A percentile compares a stretch with the other conserved stretches of the same genome.
These are phyloP conservation scores for Cisticola juncidis DNA, from an alignment of 2,113 vertebrate species.

Conservation along the genomic window DNA sequence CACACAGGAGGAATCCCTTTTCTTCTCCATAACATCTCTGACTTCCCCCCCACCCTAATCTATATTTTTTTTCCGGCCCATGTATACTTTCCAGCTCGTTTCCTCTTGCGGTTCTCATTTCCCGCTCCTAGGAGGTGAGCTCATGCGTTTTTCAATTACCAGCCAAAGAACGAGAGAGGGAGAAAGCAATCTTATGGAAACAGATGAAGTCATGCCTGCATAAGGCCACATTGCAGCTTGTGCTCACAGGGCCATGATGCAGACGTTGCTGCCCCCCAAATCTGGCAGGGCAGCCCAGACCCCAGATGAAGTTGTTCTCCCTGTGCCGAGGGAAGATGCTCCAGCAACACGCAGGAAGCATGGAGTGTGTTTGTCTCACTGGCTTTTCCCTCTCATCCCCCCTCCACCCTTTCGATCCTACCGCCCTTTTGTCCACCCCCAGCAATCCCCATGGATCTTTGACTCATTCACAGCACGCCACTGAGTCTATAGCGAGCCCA, in stretches of 20 bases:
- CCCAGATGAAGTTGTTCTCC: neutral
- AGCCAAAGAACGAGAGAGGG: constrained; percentile 58
- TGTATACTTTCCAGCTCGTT: constrained; percentile 67
- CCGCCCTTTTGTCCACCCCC: neutral
- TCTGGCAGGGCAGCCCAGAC: neutral
- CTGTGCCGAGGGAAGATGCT: neutral
- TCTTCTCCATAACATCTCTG: constrained; percentile 25
- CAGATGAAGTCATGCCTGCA: constrained; percentile 68
- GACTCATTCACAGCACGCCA: constrained; percentile 35
- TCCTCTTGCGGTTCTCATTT: constrained; percentile 68
- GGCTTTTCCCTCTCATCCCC: neutral
- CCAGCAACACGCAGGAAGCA: accelerated
- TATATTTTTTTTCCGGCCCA: constrained; percentile 32
- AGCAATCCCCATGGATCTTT: constrained; percentile 19
- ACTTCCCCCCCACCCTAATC: constrained; percentile 12
- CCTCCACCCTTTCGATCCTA: neutral
- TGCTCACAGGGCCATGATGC: neutral
- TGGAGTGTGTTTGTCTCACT: accelerated
- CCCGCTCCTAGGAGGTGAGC: constrained; percentile 70
- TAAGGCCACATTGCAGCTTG: constrained; percentile 25
- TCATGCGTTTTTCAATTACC: constrained; percentile 70
- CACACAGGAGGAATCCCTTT: constrained; percentile 2
- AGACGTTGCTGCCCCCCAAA: neutral
- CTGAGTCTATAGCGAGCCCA: constrained; percentile 49
- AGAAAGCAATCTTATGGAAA: constrained; percentile 68